These are phyloP conservation scores for Calosoma granatense DNA, from an alignment of 1,140 invertebrate species.

Conservation along the genomic window DNA sequence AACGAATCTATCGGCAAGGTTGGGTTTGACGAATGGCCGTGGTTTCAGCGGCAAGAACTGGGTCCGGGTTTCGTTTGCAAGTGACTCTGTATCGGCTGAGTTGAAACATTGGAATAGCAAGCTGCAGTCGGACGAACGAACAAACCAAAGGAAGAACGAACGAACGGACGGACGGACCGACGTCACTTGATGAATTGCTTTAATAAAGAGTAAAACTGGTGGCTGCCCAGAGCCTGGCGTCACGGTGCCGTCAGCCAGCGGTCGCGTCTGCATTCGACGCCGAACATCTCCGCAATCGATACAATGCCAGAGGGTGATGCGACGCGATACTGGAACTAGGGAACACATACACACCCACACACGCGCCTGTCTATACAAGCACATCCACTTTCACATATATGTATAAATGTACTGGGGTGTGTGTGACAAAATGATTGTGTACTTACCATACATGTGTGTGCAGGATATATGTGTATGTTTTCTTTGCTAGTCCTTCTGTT, in stretches of 20 bases:
- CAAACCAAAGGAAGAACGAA: neutral
- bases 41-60: too few relatives aligned
- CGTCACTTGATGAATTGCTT: neutral
- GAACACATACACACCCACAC: neutral
- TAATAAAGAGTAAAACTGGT: neutral
- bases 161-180: neutral
- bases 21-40: too few relatives aligned
- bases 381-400: neutral
- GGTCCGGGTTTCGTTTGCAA: too few relatives aligned
- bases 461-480: too few relatives aligned
- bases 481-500: too few relatives aligned
- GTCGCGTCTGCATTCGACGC: neutral
- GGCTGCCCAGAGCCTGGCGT: neutral
- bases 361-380: neutral
- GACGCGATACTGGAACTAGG: too few relatives aligned
- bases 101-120: neutral
- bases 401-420: neutral
- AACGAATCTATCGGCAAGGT: too few relatives aligned
- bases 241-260: too few relatives aligned
- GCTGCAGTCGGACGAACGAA: too few relatives aligned
- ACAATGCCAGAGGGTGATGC: neutral
- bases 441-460: too few relatives aligned
- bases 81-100: neutral
- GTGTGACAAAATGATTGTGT: neutral
- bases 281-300: neutral